phyloP scores from a whole-genome alignment of 2,797 vertebrate genomes.

The Typhlichthys eigenmanni region DNA sequence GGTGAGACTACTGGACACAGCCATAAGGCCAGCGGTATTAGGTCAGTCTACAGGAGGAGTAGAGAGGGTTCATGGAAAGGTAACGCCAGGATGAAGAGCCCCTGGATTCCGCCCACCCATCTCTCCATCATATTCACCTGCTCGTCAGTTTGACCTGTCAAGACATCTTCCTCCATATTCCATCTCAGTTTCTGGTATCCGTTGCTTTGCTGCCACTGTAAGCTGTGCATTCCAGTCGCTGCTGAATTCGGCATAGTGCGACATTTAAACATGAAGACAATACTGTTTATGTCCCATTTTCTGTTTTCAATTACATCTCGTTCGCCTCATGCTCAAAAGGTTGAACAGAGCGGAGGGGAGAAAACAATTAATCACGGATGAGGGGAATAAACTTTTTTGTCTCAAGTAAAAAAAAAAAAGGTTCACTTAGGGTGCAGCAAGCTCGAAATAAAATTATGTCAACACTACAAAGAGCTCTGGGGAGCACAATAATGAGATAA shows the following conservation, averaged over 20 bases:
- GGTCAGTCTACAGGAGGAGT: conserved; percentile 40
- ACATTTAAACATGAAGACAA: conserved; percentile 14
- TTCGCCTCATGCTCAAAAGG: conserved; percentile 20
- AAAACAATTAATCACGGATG: conserved; percentile 34
- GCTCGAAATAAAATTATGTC: conserved; percentile 19
- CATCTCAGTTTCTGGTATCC: neutral
- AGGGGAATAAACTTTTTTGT: conserved; percentile 12
- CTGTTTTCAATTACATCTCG: conserved; percentile 32
- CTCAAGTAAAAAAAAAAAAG: conserved; percentile 37
- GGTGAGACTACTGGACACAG: conserved; percentile 36
- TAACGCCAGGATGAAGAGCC: conserved; percentile 30
- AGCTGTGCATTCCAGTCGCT: neutral
- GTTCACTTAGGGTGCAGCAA: conserved; percentile 35
- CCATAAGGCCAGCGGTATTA: conserved; percentile 36
- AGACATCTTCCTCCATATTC: neutral
- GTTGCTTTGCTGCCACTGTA: neutral
- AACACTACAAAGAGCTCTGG: conserved; percentile 24
- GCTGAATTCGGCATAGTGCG: neutral
- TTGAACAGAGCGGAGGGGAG: neutral
- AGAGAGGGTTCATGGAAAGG: conserved; percentile 60
- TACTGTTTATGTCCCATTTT: conserved; percentile 12
- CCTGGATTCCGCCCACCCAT: neutral
- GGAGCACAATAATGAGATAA: conserved; percentile 6
- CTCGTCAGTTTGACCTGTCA: neutral
- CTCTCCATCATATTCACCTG: neutral